These are phyloP conservation scores for Epinotia demarniana DNA, from an alignment of 2,888 invertebrate species.

Conservation along the genomic window DNA sequence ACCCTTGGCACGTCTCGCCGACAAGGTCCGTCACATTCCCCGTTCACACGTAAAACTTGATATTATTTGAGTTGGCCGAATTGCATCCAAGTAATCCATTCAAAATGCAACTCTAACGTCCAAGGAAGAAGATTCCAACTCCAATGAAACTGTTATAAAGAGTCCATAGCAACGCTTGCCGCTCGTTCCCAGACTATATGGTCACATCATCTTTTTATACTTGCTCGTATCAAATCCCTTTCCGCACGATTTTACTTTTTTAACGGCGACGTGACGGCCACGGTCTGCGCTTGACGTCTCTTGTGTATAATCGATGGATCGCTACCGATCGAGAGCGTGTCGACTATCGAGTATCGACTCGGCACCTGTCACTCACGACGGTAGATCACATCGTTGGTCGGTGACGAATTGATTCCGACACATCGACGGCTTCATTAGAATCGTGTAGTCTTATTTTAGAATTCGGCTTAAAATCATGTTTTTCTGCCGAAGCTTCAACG, in stretches of 20 bases:
- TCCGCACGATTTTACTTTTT: slow-evolving; percentile 77
- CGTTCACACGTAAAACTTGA: neutral
- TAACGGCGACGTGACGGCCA: slow-evolving; percentile 71
- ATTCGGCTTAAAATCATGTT: slow-evolving; percentile 53
- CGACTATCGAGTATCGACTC: slow-evolving; percentile 55
- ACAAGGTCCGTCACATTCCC: neutral
- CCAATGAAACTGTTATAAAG: too few species aligned
- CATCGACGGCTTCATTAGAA: slow-evolving; percentile 76
- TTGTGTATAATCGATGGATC: slow-evolving; percentile 76
- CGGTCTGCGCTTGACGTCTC: slow-evolving; percentile 59
- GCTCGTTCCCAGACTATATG: slow-evolving; percentile 26
- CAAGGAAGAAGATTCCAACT: too few species aligned
- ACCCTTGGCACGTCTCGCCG: neutral
- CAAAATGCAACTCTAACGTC: too few species aligned
- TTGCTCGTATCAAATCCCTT: slow-evolving; percentile 61
- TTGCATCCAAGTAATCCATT: too few species aligned
- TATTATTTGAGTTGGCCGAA: too few species aligned
- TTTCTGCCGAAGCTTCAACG: neutral
- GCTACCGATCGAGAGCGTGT: slow-evolving; percentile 68
- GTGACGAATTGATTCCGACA: slow-evolving; percentile 77
- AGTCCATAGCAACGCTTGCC: neutral
- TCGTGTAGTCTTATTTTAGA: slow-evolving; percentile 69
- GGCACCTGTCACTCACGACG: slow-evolving; percentile 71
- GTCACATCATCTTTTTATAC: slow-evolving; percentile 35
- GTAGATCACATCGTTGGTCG: slow-evolving; percentile 77